Percentiles rank a stretch among this genome's conserved stretches.
phyloP scores from a whole-genome alignment of 1,140 invertebrate species.

The Drosophila pruinosa region DNA sequence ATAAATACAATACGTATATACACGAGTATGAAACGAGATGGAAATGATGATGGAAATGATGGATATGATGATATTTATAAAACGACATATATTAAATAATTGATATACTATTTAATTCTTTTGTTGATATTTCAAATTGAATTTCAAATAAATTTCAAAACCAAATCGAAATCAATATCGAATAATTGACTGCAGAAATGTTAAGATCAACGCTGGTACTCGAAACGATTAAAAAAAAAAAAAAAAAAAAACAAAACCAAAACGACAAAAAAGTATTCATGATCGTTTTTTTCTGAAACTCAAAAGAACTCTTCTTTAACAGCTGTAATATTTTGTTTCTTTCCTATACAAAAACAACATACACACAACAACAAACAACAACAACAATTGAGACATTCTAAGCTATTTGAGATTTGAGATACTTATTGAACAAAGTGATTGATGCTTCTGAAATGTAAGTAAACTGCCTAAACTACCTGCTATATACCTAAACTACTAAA shows the following conservation, averaged over 20 bases:
- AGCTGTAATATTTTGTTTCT: conserved; percentile 74
- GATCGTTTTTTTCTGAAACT: conserved; percentile 55
- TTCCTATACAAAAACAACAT: conserved; percentile 62
- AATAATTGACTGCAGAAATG: conserved; percentile 60
- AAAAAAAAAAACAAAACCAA: not conserved
- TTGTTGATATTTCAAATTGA: conserved; percentile 15
- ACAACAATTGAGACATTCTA: conserved; percentile 74
- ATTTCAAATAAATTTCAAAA: conserved; percentile 24
- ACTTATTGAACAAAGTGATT: conserved; percentile 69
- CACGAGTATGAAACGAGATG: conserved; percentile 26
- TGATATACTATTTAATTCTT: conserved; percentile 44
- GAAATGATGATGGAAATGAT: conserved; percentile 50
- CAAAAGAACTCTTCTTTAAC: conserved; percentile 65
- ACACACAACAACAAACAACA: conserved; percentile 47
- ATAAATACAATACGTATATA: conserved; percentile 5
- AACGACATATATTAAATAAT: conserved; percentile 31
- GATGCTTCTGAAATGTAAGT: conserved; percentile 79
- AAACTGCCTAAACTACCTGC: conserved; percentile 43
- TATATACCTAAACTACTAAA: conserved; percentile 38
- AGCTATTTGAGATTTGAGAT: conserved; percentile 60
- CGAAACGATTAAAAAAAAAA: conserved; percentile 27
- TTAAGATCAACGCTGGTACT: conserved; percentile 59
- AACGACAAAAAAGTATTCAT: conserved; percentile 19
- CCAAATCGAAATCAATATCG: conserved; percentile 20
- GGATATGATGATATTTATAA: conserved; percentile 45